Conservation (phyloP, 2,113 vertebrate species). For the Zootoca vivipara region DNA sequence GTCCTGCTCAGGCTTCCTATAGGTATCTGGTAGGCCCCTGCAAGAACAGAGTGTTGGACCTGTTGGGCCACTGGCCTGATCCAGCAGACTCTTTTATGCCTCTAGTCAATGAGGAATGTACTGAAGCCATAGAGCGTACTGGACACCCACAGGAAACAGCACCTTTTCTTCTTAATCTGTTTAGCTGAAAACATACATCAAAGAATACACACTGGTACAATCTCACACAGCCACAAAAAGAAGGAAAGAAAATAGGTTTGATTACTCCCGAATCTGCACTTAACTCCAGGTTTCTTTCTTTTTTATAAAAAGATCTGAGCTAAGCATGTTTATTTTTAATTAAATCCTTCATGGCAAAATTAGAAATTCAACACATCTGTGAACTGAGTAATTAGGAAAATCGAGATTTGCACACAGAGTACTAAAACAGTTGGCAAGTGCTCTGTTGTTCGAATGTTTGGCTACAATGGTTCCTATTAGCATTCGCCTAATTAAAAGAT, state of each 20-base stretch:
- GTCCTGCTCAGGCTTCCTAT: background rate
- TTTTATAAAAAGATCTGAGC: background rate
- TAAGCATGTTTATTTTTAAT: constrained; percentile 13
- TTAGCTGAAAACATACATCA: background rate
- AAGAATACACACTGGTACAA: background rate
- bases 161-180: background rate
- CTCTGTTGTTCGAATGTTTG: background rate
- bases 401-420: background rate
- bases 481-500: background rate
- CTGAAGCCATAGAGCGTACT: background rate
- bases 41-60: background rate
- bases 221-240: background rate
- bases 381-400: constrained; percentile 15
- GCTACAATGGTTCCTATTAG: background rate
- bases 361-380: constrained; percentile 2
- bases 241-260: background rate
- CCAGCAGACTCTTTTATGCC: background rate
- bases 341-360: constrained; percentile 12
- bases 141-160: background rate
- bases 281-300: background rate
- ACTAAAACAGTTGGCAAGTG: constrained; percentile 1
- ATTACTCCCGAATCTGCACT: background rate
- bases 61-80: no score
- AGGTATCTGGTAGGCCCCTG: background rate
- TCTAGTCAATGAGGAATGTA: background rate